Percentiles rank a stretch among this genome's conserved stretches.
Conservation (phyloP, 2,797 vertebrate genomes). For the Sebastes dallii region DNA sequence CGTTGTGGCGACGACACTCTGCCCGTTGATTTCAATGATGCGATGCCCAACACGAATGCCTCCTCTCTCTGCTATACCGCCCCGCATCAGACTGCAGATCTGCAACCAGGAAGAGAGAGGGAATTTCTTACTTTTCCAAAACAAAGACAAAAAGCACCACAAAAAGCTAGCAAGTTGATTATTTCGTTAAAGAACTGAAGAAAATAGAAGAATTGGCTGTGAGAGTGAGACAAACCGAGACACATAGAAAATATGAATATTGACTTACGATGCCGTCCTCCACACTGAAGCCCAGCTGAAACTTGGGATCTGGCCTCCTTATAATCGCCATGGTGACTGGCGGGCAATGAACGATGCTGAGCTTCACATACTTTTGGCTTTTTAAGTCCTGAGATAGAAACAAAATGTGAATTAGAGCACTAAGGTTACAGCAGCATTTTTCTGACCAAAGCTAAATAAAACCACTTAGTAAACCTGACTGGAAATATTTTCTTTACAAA, state of each 20-base stretch:
- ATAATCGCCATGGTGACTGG: constrained; percentile 96
- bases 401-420: background rate
- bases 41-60: constrained; percentile 95
- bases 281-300: constrained; percentile 96
- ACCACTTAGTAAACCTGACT: background rate
- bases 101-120: constrained; percentile 49
- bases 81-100: constrained; percentile 97
- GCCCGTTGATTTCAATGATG: constrained; percentile 97
- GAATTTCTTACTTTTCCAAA: background rate
- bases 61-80: constrained; percentile 93
- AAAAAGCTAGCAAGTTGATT: background rate
- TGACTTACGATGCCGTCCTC: constrained; percentile 93
- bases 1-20: constrained; percentile 93
- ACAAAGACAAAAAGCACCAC: background rate
- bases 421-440: background rate
- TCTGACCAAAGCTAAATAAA: background rate
- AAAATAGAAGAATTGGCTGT: background rate
- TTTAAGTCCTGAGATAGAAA: constrained; percentile 87
- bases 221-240: background rate
- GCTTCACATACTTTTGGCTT: constrained; percentile 85
- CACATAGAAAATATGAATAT: background rate
- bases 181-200: background rate
- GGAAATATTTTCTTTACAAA: background rate
- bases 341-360: constrained; percentile 94
- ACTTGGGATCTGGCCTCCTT: constrained; percentile 88